These are phyloP conservation scores for Carettochelys insculpta DNA, from an alignment of 2,113 vertebrate genomes.

Conservation along the genomic window DNA sequence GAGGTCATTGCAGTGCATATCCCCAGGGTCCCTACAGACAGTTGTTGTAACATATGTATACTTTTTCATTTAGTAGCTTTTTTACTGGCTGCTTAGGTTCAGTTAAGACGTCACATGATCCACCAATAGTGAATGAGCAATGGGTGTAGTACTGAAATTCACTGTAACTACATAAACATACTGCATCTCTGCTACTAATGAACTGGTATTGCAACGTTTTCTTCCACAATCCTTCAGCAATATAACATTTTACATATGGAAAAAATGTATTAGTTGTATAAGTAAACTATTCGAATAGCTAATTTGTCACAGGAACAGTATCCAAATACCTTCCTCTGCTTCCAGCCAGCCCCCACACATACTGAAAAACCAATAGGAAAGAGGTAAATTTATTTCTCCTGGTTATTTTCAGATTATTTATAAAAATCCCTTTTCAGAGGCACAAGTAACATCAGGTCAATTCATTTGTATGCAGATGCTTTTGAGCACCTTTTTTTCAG, in stretches of 20 bases:
- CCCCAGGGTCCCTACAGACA: background rate
- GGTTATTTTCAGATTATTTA: constrained; percentile 15
- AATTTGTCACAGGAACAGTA: background rate
- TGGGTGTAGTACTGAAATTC: constrained; percentile 7
- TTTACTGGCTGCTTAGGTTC: background rate
- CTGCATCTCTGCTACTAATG: background rate
- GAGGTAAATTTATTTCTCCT: background rate
- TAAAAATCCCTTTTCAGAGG: background rate
- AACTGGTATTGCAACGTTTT: background rate
- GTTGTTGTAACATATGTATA: background rate
- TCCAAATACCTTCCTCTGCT: background rate
- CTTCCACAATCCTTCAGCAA: background rate
- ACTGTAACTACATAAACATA: background rate
- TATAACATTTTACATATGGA: background rate
- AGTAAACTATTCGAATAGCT: background rate
- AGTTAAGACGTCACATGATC: background rate
- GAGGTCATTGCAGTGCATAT: background rate
- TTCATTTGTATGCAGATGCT: constrained; percentile 3
- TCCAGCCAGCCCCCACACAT: background rate
- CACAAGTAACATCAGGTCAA: background rate
- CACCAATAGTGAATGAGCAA: background rate
- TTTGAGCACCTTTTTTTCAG: constrained; percentile 39
- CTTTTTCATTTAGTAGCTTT: background rate
- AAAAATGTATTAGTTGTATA: background rate
- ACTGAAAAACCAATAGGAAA: background rate